A percentile compares a stretch with the other conserved stretches of the same genome.
phyloP scores from a whole-genome alignment of 2,113 vertebrate genomes.

The Amphiprion ocellaris region DNA sequence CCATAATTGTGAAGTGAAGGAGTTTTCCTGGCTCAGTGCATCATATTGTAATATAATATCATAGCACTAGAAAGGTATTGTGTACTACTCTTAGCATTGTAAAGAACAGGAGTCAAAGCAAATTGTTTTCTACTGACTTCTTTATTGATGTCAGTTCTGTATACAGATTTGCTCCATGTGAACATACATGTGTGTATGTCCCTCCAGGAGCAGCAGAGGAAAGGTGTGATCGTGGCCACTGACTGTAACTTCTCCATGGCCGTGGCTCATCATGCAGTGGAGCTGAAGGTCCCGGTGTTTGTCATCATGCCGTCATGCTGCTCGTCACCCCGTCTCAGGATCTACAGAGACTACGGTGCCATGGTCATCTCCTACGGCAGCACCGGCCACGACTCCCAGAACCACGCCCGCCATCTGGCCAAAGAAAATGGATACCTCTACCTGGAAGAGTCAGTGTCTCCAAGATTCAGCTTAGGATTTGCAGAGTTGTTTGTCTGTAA shows the following conservation, averaged over 20 bases:
- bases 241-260: conserved; percentile 94
- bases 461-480: neutral
- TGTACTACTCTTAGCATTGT: too few species aligned
- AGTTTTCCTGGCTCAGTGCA: too few species aligned
- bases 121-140: too few species aligned
- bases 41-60: too few species aligned
- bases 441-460: conserved; percentile 90
- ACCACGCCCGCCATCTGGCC: conserved; percentile 87
- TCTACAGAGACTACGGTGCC: conserved; percentile 91
- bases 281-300: conserved; percentile 88
- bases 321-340: conserved; percentile 79
- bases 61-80: too few species aligned
- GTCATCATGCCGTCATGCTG: conserved; percentile 88
- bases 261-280: conserved; percentile 88
- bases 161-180: too few species aligned
- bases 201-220: conserved; percentile 89
- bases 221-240: conserved; percentile 90
- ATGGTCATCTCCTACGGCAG: conserved; percentile 91
- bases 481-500: neutral
- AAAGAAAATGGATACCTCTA: conserved; percentile 90
- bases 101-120: too few species aligned
- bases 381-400: conserved; percentile 84
- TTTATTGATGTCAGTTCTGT: too few species aligned
- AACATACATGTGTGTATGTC: neutral
- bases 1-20: too few species aligned